A percentile compares a stretch with the other conserved stretches of the same genome.
These are phyloP conservation scores for Hirundo rustica DNA, from an alignment of 2,797 vertebrate genomes.

Conservation along the genomic window DNA sequence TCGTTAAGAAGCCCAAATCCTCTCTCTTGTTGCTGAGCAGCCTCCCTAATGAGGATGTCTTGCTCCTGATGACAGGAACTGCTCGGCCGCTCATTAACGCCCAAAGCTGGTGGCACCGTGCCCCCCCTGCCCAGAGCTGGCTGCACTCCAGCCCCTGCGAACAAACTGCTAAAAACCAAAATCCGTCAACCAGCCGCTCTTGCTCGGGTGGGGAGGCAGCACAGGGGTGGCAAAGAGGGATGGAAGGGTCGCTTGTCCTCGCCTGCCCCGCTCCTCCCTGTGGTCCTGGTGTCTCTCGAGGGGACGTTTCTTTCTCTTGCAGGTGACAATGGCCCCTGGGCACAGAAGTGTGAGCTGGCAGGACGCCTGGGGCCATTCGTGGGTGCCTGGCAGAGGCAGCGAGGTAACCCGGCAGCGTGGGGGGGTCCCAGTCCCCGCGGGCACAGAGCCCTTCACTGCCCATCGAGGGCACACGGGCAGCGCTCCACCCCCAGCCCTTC, in stretches of 20 bases:
- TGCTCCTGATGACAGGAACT: conserved; percentile 3
- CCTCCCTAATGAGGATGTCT: conserved; percentile 60
- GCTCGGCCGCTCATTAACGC: conserved; percentile 11
- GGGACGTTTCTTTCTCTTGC: conserved; percentile 14
- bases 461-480: rapidly evolving
- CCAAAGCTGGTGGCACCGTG: not conserved
- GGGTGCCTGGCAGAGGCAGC: conserved; percentile 88
- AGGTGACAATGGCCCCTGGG: conserved; percentile 98
- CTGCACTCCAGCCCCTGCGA: not conserved
- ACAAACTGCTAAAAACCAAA: not conserved
- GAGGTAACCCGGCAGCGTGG: conserved; percentile 75
- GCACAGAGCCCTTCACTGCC: not conserved
- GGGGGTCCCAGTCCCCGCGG: not conserved
- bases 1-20: conserved; percentile 63
- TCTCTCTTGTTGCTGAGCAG: not conserved
- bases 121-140: not conserved
- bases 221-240: not conserved
- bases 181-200: not conserved
- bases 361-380: conserved; percentile 86
- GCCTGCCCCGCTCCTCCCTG: rapidly evolving
- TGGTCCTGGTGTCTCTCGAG: not conserved
- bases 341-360: conserved; percentile 91
- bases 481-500: not conserved
- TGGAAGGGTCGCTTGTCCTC: not conserved
- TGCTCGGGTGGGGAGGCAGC: not conserved